Evolutionary conservation across 2,113 vertebrate species (phyloP), one percentile per base, ranked within the genome.

Genomic region (Eptesicus fuscus): DNA sequence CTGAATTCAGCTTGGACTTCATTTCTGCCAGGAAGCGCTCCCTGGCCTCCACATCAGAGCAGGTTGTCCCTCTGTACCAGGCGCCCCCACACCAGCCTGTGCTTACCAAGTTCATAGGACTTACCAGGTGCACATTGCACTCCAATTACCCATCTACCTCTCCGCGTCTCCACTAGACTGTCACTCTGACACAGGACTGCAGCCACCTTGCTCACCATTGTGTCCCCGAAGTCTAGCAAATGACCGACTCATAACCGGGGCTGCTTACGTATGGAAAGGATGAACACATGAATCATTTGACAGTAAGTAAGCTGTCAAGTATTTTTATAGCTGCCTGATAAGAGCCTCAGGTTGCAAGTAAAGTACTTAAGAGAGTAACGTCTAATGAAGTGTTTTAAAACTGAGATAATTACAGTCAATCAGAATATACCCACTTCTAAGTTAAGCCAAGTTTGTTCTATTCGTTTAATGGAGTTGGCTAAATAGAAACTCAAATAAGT

Each of bases 401-500:
- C 83, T 87, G 83, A 92, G 80, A 88, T 92, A 93, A 95, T 92
- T 92, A 91, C 47, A 40, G 95, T 96, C 96, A 96, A 93, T 97
- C 97, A 97, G 93, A 86, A 95, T 91, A 94, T 40, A 97, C 51
- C 73, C 90, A 56, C 83, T 96, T 83, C 82, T 92, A 91, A 96
- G 91, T 80, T 95, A 95, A 96, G 95, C 85, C 86, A 91, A 84
- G 90, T 95, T 95, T 93, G 14, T 90, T 94, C 95, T 93, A 44
- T 49, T 80, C 16, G 8, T 83, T 96, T 97, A 97, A 96, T 96
- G 86, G 85, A 92, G 78, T 96, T 96, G 96, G 90, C 88, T 96
- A 96, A 96, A 97, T 70, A 95, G 95, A 97, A 96, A 92, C 88
- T 78, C 88, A 93, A 78, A 74, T 91, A 90, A 96, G 90, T 85